A percentile compares a stretch with the other conserved stretches of the same genome.
Conservation (phyloP, 2,797 vertebrate genomes). For the Lateolabrax maculatus region DNA sequence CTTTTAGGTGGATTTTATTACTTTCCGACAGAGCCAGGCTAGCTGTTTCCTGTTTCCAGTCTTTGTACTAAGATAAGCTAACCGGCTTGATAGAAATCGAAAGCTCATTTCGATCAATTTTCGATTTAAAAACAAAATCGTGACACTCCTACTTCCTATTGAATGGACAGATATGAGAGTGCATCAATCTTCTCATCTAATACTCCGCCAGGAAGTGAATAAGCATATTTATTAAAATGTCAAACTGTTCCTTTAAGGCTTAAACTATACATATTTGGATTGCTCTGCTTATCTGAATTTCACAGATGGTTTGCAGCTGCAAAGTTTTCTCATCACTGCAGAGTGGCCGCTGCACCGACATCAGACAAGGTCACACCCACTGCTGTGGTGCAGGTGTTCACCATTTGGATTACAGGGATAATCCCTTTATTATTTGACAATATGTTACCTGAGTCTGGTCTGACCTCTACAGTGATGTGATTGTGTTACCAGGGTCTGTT, state of each 20-base stretch:
- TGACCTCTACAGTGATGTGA: slow-evolving; percentile 69
- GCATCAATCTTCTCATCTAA: not conserved
- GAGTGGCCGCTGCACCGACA: slow-evolving; percentile 37
- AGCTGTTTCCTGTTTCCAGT: not conserved
- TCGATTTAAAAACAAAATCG: no score
- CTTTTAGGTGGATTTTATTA: not conserved
- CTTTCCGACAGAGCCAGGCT: not conserved
- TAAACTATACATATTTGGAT: slow-evolving; percentile 15
- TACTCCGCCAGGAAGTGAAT: slow-evolving; percentile 10
- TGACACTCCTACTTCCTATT: no score
- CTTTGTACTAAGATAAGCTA: not conserved
- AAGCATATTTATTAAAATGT: slow-evolving; percentile 1
- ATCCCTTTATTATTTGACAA: slow-evolving; percentile 81
- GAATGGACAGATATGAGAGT: not conserved
- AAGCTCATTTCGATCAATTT: no score
- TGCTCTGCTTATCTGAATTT: slow-evolving; percentile 35
- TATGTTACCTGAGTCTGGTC: slow-evolving; percentile 62
- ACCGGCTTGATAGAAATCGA: no score
- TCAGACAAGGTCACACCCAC: slow-evolving; percentile 72
- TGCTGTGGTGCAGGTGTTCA: slow-evolving; percentile 61
- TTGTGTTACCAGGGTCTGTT: slow-evolving; percentile 21
- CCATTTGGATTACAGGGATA: slow-evolving; percentile 80
- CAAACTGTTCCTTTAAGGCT: slow-evolving; percentile 15
- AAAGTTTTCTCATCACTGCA: slow-evolving; percentile 24
- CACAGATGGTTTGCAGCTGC: slow-evolving; percentile 23